Base-by-base conservation (phyloP, 2,113 vertebrate genomes). In the Micronycteris hirsuta region DNA sequence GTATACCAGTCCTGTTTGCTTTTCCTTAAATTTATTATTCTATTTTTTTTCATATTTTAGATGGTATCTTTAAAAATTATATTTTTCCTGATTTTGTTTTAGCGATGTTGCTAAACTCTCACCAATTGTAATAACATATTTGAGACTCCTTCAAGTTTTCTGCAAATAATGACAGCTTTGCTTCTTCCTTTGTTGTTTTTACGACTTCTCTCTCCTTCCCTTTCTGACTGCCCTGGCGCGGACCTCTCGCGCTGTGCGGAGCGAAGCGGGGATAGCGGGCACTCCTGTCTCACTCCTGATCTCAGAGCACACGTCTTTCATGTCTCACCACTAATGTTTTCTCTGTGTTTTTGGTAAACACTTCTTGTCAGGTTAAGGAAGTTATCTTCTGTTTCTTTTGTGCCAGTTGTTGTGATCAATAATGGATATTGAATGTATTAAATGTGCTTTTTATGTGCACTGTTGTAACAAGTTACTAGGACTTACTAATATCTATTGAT, bases 1-100 rank as follows among this genome's bases (percentile, higher is more conserved):
- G 85, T 54, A 45, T 83, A 20, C 3, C 26, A 31, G 31, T 93
- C 28, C 74, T 41, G 0, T 67, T 95, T 93, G 11, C 17, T 38
- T 95, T 90, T 84, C 19, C 8, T 85, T 93, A 81, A 93, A 94
- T 81, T 61, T 93, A 45, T 76, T 93, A 38, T 26, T 47, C 28
- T 80, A 9, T 54, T 81, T 16, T 96, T 96, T 96, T 94, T 86
- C 31, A 56, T 24, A 49, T 81, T 92, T 81, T 93, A 82, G 94
- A 65, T 41, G 20, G 4, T 65, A 80, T 78, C 36, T 93, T 94
- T 86, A 94, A 92, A 56, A 82, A 73, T 87, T 45, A 3, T 56
- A 19, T 45, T 89, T 88, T 89, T 61, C 94, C 45, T 89, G n/a
- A 61, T 67, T 82, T 63, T 89, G 6, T 85, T 77, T 7, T 47